Evolutionary conservation across 1,140 invertebrate species (phyloP).

Genomic region (Saccostrea echinata): DNA sequence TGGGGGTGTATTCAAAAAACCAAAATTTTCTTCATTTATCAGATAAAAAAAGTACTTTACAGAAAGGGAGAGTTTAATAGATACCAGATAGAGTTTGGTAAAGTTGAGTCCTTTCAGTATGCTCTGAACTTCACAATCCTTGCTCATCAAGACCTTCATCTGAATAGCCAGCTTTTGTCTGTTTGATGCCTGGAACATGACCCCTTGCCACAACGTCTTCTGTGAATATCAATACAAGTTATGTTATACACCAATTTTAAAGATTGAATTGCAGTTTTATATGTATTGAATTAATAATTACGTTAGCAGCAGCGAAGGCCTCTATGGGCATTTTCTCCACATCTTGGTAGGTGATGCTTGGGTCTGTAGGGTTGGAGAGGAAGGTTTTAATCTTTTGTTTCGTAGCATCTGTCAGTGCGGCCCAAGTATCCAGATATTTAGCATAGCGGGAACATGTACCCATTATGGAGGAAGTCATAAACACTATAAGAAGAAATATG

Average conservation of each 20-base stretch:
- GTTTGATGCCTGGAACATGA: not conserved
- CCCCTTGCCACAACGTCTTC: not conserved
- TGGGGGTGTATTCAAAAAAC: too few relatives aligned
- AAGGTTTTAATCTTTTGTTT: not conserved
- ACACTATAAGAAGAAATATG: not conserved
- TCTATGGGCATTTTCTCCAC: not conserved
- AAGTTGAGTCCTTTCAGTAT: not conserved
- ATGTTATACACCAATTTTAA: not conserved
- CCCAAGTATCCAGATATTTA: not conserved
- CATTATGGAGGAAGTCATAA: not conserved
- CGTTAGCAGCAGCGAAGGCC: not conserved
- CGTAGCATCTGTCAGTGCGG: not conserved
- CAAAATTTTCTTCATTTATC: too few relatives aligned
- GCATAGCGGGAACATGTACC: not conserved
- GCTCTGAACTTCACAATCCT: not conserved
- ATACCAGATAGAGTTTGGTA: not conserved
- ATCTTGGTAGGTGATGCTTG: constrained; percentile 2
- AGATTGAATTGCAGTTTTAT: not conserved
- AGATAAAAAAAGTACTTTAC: too few relatives aligned
- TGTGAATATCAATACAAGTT: not conserved
- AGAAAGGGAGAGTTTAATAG: too few relatives aligned
- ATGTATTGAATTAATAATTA: not conserved
- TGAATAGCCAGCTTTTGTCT: not conserved
- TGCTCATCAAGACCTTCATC: not conserved
- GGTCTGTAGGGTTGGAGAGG: not conserved